Base-by-base conservation (phyloP, 2,797 vertebrate genomes). In the Lagocephalus sceleratus region DNA sequence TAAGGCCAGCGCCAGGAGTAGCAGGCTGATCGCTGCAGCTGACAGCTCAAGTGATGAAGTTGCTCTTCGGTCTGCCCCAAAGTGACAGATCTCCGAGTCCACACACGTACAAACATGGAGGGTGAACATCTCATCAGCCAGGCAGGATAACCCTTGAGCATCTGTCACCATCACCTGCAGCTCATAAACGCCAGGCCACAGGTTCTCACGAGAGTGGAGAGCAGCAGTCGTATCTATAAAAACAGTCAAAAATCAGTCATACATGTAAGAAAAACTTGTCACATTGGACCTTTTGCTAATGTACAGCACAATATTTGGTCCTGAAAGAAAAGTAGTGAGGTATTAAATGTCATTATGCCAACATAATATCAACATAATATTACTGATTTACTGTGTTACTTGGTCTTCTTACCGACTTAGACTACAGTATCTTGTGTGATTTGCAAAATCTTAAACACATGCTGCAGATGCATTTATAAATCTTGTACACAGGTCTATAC, bases 21-120 rank as follows among this genome's bases (percentile, higher is more conserved):
- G 26, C 1, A 84, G 69, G n/a, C 83, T 74, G 2, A 89, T 75
- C 19, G 80, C 88, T 1, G 83, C 20, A 19, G 47, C 23, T 38
- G 82, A 66, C 0, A 92, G 44, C 7, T 65, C 32, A 1, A 76
- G 7, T 1, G 66, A 50, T 2, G n/a, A 20, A 0, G 1, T 15
- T 7, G 1, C 8, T 2, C 0, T 0, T 38, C 0, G 54, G 2
- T 5, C 38, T 20, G 14, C 0, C n/a, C 0, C 53, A 0, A 0
- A 0, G 0, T 4, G 5, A 35, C 89, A 90, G 15, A 21, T 26
- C 1, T 45, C 20, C 1, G 6, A 60, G 26, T 69, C 54, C 29
- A 4, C 52, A 68, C 91, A 92, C 11, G 60, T 83, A 44, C 91
- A 92, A 48, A 91, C 86, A 0, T 85, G 59, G 57, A 92, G 17